These are phyloP conservation scores for Gadus chalcogrammus DNA, from an alignment of 2,113 vertebrate genomes.

Conservation along the genomic window DNA sequence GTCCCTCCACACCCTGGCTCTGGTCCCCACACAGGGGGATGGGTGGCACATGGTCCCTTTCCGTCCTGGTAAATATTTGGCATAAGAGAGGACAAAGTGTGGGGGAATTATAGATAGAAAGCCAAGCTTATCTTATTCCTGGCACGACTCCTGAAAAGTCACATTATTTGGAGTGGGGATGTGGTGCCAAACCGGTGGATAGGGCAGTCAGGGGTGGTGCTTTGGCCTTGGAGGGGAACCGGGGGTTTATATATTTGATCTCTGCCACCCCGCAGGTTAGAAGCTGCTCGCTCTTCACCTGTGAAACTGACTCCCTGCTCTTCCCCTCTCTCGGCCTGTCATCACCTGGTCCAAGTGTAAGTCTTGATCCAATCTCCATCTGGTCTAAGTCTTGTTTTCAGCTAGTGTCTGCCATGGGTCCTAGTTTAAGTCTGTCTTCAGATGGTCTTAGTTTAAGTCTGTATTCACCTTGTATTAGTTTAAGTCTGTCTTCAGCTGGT, in stretches of 20 bases:
- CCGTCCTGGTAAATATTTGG: background rate
- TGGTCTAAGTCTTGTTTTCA: constrained; percentile 21
- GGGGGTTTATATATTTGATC: background rate
- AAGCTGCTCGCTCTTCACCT: background rate
- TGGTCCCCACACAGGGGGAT: background rate
- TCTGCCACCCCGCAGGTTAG: background rate
- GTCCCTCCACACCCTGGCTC: background rate
- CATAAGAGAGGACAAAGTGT: constrained; percentile 1
- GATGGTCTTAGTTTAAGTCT: constrained; percentile 52
- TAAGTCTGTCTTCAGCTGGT: constrained; percentile 34
- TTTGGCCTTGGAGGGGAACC: background rate
- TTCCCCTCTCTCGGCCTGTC: no score
- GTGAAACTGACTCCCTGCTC: no score
- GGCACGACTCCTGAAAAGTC: background rate
- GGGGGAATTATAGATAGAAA: background rate
- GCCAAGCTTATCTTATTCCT: background rate
- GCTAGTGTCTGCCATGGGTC: constrained; percentile 47
- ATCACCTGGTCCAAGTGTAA: constrained; percentile 39
- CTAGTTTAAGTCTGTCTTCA: constrained; percentile 53
- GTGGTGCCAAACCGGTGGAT: background rate
- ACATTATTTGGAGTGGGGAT: background rate
- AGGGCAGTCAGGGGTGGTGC: background rate
- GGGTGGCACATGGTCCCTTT: background rate
- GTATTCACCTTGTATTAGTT: constrained; percentile 48
- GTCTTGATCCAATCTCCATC: constrained; percentile 49